Base-by-base conservation (phyloP, 1,140 invertebrate species). In the Heliconius hewitsoni region DNA sequence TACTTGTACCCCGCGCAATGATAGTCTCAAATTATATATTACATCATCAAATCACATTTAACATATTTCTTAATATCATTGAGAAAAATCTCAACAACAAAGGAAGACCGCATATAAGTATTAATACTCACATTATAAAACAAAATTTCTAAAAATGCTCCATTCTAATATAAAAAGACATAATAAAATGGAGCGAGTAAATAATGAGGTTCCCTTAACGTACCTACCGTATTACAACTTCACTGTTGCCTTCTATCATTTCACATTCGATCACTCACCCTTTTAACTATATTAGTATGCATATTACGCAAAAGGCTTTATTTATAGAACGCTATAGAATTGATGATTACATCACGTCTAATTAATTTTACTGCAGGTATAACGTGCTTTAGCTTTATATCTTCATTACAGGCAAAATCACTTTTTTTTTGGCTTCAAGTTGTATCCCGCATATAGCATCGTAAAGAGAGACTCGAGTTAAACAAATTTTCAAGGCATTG, bases 291-390 rank as follows among this genome's bases (percentile, higher is more conserved):
- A 55, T 72, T 77, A 55, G 19, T 71, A 77, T 77, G 46, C 46
- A 52, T 1, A 55, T 77, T 55, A 42, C 42, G 13, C 16, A 77
- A 66, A 46, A 39, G 76, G 70, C 34, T 77, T 77, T 70, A 71
- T 72, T 77, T 46, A 72, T 77, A 71, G 55, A 27, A 71, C 3
- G 71, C 23, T 71, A 71, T 34, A 71, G 70, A 71, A 77, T 77
- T 70, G 70, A 77, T 77, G 70, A 77, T 77, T 77, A 60, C 75
- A 39, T 77, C 76, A 72, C 70, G 46, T 42, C 46, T 66, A 72
- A 77, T 77, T 72, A 42, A 77, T 77, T 76, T 77, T 30, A 42
- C 76, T 72, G 30, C 11, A 77, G 55, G 6, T 6, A 55, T 18
- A 3, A 55, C 52, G 19, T n/a, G 52, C 52, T n/a, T 18, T 4